Evolutionary conservation across 2,888 invertebrate species (phyloP).

Genomic region (Sclerodermus sp.): DNA sequence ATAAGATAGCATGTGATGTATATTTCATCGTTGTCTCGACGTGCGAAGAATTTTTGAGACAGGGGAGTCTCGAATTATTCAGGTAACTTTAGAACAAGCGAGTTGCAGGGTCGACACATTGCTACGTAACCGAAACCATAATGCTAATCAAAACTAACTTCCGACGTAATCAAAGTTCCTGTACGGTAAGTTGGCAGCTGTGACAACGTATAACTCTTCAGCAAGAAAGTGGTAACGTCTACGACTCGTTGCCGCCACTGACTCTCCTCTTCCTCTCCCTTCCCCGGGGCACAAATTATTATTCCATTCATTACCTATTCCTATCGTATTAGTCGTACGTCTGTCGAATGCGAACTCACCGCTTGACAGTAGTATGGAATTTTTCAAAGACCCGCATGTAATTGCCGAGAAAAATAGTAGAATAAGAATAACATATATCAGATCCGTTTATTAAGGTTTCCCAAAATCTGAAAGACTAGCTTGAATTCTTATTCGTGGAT

Average conservation of each 20-base stretch:
- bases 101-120: constrained; percentile 3
- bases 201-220: constrained; percentile 32
- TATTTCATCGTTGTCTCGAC: not conserved
- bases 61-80: constrained; percentile 8
- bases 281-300: constrained; percentile 23
- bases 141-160: constrained; percentile 42
- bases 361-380: too few species aligned
- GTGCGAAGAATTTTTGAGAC: not conserved
- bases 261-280: too few species aligned
- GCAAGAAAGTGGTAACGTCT: constrained; percentile 1
- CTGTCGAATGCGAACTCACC: too few species aligned
- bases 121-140: constrained; percentile 24
- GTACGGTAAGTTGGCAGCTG: constrained; percentile 32
- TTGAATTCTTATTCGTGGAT: too few species aligned
- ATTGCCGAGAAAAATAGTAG: too few species aligned
- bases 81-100: constrained; percentile 12
- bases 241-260: constrained; percentile 6
- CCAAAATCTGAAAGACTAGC: too few species aligned
- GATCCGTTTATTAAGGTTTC: too few species aligned
- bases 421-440: too few species aligned
- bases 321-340: constrained; percentile 1
- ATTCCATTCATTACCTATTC: constrained; percentile 19
- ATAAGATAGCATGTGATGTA: not conserved
- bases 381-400: too few species aligned
- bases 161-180: constrained; percentile 39